Evolutionary conservation across 2,888 invertebrate species (phyloP).

Genomic region (Norana najaformis): DNA sequence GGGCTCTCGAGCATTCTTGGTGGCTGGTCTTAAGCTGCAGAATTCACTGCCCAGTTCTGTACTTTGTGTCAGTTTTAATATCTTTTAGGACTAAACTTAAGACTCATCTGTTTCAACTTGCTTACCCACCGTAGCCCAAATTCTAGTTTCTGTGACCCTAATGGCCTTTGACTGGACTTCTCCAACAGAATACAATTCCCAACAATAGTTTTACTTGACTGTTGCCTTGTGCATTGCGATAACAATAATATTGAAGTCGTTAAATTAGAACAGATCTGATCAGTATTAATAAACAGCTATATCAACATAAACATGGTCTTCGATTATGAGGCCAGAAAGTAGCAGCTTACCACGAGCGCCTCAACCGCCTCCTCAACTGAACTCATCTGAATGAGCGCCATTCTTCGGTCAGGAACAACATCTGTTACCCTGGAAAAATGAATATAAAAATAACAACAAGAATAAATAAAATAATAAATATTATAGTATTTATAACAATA

Average conservation of each 20-base stretch:
- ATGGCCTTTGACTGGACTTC: no score
- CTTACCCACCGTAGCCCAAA: background rate
- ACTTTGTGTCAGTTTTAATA: background rate
- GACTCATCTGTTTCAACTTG: background rate
- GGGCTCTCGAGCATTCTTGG: background rate
- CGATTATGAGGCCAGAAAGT: background rate
- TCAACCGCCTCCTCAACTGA: slow-evolving; percentile 93
- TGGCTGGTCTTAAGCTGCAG: background rate
- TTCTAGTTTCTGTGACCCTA: no score
- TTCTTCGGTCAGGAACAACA: slow-evolving; percentile 91
- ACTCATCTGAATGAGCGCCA: slow-evolving; percentile 95
- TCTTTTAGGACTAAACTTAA: background rate
- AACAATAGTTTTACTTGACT: background rate
- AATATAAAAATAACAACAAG: background rate
- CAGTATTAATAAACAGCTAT: background rate
- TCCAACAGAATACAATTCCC: no score
- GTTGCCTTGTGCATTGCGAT: no score
- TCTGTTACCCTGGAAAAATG: background rate
- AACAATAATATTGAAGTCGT: no score
- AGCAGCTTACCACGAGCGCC: slow-evolving; percentile 80
- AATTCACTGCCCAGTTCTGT: background rate
- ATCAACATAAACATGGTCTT: background rate
- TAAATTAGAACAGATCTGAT: no score
- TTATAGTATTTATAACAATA: no score
- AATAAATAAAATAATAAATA: background rate